Evolutionary conservation across 2,888 invertebrate species (phyloP).

Genomic region (Bembecia ichneumoniformis): DNA sequence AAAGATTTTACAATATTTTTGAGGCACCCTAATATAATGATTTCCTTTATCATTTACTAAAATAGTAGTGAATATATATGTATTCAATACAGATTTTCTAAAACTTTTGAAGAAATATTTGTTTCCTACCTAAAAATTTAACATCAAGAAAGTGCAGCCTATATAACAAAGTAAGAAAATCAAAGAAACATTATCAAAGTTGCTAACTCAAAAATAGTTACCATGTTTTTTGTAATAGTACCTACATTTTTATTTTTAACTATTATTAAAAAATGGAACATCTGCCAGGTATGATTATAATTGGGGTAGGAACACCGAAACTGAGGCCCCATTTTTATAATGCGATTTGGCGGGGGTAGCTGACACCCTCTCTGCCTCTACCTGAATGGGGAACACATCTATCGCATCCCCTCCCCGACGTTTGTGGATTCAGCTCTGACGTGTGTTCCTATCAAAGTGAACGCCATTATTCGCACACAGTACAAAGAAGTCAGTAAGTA

Average conservation of each 20-base stretch:
- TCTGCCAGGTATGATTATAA: slow-evolving; percentile 18
- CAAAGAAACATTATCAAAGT: no score
- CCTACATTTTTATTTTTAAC: no score
- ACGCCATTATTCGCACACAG: slow-evolving; percentile 34
- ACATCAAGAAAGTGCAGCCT: no score
- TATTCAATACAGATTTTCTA: no score
- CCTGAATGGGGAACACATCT: slow-evolving; percentile 53
- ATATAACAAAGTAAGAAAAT: no score
- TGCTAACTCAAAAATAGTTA: no score
- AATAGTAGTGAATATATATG: no score
- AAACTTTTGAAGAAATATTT: no score
- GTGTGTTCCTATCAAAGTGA: slow-evolving; percentile 18
- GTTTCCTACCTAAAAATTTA: no score
- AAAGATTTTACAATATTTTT: slow-evolving; percentile 69
- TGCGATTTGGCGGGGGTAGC: slow-evolving; percentile 24
- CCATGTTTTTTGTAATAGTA: no score
- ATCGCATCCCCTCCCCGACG: slow-evolving; percentile 49
- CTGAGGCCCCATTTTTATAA: slow-evolving; percentile 34
- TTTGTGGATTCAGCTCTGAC: slow-evolving; percentile 29
- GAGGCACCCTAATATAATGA: slow-evolving; percentile 40
- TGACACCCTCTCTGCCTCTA: slow-evolving; percentile 28
- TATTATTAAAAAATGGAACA: slow-evolving; percentile 32
- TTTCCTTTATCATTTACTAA: no score
- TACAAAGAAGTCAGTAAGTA: neutral
- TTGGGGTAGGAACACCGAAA: neutral